Conservation (phyloP, 2,113 vertebrate species). For the Zosterops pallidus region DNA sequence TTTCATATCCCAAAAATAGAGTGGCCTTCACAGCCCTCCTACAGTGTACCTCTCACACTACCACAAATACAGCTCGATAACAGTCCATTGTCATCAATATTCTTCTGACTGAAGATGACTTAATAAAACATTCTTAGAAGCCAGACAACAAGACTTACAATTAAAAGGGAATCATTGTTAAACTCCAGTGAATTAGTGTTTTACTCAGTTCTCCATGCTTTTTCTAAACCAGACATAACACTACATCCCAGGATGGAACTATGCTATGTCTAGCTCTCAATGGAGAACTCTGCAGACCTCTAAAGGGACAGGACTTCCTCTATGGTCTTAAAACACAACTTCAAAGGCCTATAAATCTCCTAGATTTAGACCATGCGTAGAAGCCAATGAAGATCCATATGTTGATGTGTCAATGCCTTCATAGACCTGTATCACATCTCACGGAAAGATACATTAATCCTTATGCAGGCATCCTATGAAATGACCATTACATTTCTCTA, state of each 20-base stretch:
- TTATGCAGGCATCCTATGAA: not conserved
- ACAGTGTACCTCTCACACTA: constrained; percentile 32
- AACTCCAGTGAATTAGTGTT: not conserved
- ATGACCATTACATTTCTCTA: not conserved
- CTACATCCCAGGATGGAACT: not conserved
- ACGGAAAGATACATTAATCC: not conserved
- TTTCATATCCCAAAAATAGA: constrained; percentile 59
- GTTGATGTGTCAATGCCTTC: not conserved
- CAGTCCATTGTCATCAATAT: not conserved
- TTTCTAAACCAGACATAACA: not conserved
- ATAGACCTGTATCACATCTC: not conserved
- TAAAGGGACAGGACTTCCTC: not conserved
- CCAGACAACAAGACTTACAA: not conserved
- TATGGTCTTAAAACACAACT: not conserved
- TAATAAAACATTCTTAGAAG: constrained; percentile 42
- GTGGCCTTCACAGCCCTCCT: constrained; percentile 48
- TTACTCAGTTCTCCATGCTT: not conserved
- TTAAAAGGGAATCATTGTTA: not conserved
- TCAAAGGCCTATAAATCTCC: not conserved
- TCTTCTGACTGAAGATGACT: constrained; percentile 13
- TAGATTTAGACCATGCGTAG: not conserved
- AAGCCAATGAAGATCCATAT: not conserved
- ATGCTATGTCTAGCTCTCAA: not conserved
- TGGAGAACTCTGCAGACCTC: not conserved
- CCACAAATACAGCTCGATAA: not conserved